phyloP scores from a whole-genome alignment of 2,888 invertebrate genomes.

The Troides helena region DNA sequence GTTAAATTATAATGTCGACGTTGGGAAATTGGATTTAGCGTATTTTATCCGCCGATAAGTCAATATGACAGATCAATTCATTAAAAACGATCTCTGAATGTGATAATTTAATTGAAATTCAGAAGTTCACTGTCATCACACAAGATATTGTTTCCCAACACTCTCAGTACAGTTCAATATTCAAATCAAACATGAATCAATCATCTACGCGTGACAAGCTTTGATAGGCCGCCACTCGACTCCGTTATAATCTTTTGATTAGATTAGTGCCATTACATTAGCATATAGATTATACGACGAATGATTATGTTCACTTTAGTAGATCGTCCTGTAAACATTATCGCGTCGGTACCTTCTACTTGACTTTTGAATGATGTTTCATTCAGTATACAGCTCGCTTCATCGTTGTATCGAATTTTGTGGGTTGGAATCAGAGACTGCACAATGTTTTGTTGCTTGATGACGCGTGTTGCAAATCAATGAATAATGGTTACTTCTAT shows the following conservation, averaged over 20 bases:
- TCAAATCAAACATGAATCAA: slow-evolving; percentile 26
- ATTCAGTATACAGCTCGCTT: neutral
- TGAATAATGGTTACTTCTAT: neutral
- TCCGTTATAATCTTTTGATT: slow-evolving; percentile 19
- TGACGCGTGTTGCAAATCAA: neutral
- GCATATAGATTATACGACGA: slow-evolving; percentile 9
- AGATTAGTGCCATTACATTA: slow-evolving; percentile 24
- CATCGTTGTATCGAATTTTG: neutral
- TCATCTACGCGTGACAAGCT: slow-evolving; percentile 20
- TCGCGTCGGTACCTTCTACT: neutral
- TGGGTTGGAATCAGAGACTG: neutral
- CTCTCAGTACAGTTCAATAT: slow-evolving; percentile 13
- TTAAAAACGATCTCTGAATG: neutral
- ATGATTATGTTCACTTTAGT: neutral
- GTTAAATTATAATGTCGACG: neutral
- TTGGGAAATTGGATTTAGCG: neutral
- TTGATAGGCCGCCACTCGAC: slow-evolving; percentile 9
- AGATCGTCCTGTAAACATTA: slow-evolving; percentile 7
- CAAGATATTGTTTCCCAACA: slow-evolving; percentile 12
- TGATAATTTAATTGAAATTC: neutral
- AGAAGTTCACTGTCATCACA: neutral
- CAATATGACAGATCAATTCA: neutral
- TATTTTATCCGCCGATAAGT: neutral
- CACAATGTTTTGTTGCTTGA: neutral
- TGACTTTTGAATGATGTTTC: neutral